phyloP scores from a whole-genome alignment of 1,140 invertebrate genomes.

The Potamilus streckersoni region DNA sequence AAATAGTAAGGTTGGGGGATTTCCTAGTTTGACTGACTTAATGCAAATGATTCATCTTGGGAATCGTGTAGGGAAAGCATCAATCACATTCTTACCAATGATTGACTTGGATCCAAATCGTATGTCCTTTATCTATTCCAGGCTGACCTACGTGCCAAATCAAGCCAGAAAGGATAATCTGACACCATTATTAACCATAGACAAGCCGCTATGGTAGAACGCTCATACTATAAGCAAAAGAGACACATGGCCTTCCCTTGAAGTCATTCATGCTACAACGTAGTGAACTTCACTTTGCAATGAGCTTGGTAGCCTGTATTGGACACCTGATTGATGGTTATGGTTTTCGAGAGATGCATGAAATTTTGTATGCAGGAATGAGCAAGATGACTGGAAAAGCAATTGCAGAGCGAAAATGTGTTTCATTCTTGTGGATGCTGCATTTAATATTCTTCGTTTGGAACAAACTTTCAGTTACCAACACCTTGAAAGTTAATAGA shows the following conservation, averaged over 20 bases:
- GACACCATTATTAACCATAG: conserved; percentile 43
- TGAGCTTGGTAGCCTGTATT: conserved; percentile 44
- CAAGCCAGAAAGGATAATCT: conserved; percentile 25
- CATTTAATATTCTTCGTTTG: conserved; percentile 4
- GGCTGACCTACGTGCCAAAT: conserved; percentile 34
- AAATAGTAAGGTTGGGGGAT: too few relatives aligned
- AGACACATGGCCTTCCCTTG: conserved; percentile 10
- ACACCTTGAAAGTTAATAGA: too few relatives aligned
- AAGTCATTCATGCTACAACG: conserved; percentile 21
- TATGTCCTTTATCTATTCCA: conserved; percentile 46
- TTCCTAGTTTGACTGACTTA: conserved; percentile 12
- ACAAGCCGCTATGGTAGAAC: conserved; percentile 50
- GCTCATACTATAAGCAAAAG: conserved; percentile 20
- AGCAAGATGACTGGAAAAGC: conserved; percentile 64
- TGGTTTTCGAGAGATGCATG: conserved; percentile 36
- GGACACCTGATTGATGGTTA: conserved; percentile 40
- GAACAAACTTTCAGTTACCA: too few relatives aligned
- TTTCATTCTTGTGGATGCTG: conserved; percentile 50
- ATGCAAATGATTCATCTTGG: conserved; percentile 30
- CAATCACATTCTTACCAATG: conserved; percentile 46
- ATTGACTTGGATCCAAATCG: conserved; percentile 50
- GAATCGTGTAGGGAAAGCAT: conserved; percentile 36
- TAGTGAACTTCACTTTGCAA: conserved; percentile 33
- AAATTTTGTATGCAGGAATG: conserved; percentile 43
- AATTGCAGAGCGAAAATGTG: conserved; percentile 61